phyloP scores from a whole-genome alignment of 2,888 invertebrate species.

The Aleiodes alternator region DNA sequence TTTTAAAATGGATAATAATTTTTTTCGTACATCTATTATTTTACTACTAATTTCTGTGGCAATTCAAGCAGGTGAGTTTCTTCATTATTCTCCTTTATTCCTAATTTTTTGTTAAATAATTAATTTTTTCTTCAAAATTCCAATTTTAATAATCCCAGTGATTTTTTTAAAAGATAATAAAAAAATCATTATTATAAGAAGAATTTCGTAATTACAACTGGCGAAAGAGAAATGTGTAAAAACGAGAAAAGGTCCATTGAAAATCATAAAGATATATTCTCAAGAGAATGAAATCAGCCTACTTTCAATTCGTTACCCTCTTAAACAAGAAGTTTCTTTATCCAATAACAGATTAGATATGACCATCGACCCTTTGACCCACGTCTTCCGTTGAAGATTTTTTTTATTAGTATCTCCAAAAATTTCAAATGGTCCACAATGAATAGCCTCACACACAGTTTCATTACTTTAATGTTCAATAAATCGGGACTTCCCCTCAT shows the following conservation, averaged over 20 bases:
- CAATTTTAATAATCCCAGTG: background rate
- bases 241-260: constrained; percentile 30
- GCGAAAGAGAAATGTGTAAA: constrained; percentile 47
- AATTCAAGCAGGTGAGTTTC: constrained; percentile 40
- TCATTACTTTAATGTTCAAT: background rate
- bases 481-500: constrained; percentile 1
- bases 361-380: constrained; percentile 67
- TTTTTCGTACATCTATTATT: constrained; percentile 1
- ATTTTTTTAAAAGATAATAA: background rate
- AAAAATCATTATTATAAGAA: constrained; percentile 17
- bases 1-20: constrained; percentile 34
- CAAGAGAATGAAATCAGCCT: constrained; percentile 56
- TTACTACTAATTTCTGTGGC: constrained; percentile 23
- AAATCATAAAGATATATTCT: constrained; percentile 49
- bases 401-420: constrained; percentile 64
- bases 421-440: constrained; percentile 51
- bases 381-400: constrained; percentile 63
- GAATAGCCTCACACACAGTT: background rate
- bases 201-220: constrained; percentile 43
- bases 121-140: background rate
- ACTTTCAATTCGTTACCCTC: constrained; percentile 65
- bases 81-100: background rate
- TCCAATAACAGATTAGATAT: constrained; percentile 70
- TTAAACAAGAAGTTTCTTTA: constrained; percentile 65
- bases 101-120: too few relatives aligned